Percentiles rank a stretch among this genome's conserved stretches.
Conservation (phyloP, 2,888 invertebrate genomes). For the Tuberolachnus salignus region DNA sequence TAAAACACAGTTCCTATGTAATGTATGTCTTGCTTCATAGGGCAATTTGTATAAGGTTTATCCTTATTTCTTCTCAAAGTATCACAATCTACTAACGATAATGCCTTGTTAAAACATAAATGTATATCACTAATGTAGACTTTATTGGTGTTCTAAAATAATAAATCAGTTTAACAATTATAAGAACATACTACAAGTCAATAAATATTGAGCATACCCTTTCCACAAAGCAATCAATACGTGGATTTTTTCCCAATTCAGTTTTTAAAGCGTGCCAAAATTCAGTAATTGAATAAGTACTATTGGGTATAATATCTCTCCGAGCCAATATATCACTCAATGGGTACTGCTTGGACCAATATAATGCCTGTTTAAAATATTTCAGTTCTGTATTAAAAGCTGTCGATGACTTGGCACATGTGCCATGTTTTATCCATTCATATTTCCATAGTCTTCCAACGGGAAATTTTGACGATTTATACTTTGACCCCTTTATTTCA, state of each 20-base stretch:
- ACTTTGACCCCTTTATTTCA: constrained; percentile 69
- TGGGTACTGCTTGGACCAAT: constrained; percentile 69
- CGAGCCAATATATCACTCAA: constrained; percentile 69
- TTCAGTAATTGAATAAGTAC: constrained; percentile 64
- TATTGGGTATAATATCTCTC: constrained; percentile 67
- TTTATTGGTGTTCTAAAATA: constrained; percentile 26
- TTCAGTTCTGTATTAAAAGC: constrained; percentile 69
- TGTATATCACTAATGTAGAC: constrained; percentile 69
- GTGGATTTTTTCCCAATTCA: constrained; percentile 67
- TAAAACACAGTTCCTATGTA: constrained; percentile 28
- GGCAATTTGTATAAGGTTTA: constrained; percentile 58
- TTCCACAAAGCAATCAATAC: constrained; percentile 71
- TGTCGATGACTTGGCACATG: constrained; percentile 72
- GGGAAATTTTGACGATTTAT: constrained; percentile 61
- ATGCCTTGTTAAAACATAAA: constrained; percentile 74
- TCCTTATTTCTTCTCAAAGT: constrained; percentile 31
- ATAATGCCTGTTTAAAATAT: constrained; percentile 73
- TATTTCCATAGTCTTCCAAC: constrained; percentile 74
- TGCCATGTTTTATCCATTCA: constrained; percentile 85
- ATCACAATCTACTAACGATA: constrained; percentile 73
- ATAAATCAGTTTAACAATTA: constrained; percentile 11
- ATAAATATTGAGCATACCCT: constrained; percentile 60
- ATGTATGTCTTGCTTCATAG: constrained; percentile 54
- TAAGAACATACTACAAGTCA: neutral
- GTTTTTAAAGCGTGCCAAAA: constrained; percentile 51